Evolutionary conservation across 2,113 vertebrate genomes (phyloP), one percentile per base, ranked within the genome.

Genomic region (Hippolais icterina): DNA sequence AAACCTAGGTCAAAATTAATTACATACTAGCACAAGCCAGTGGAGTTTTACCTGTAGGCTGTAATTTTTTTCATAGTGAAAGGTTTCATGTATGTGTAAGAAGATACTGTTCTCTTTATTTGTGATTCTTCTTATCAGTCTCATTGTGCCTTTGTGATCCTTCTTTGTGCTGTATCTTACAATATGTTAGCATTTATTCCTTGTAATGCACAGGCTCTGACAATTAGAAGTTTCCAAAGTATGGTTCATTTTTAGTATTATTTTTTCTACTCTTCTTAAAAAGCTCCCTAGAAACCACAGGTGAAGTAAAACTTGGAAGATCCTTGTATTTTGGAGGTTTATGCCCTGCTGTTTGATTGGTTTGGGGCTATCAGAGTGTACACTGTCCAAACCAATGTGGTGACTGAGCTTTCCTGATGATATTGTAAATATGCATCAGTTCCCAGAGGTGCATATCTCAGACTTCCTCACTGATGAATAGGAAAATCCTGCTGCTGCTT

Each of bases 1-100:
- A 16, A 37, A 96, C 60, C 11, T 90, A 74, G 92, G 76, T 92
- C 76, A 96, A 89, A 90, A 94, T 81, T 92, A 86, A 92, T 95
- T 96, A 92, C 21, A 81, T 80, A 80, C 63, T 69, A 77, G 50
- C 21, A 74, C 15, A 89, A 74, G 46, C 37, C 56, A 78, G 54
- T 54, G 56, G 42, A 66, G 21, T 70, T 93, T 92, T 92, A 89
- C 89, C 92, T 92, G 71, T 81, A 87, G 94, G 68, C 80, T 95
- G 64, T 83, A 80, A 37, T 72, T 69, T 90, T 92, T 95, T 94
- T 83, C 68, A 77, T 77, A 92, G 33, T 81, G 31, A 81, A 90
- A 78, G 9, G 9, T 88, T 93, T 89, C 79, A 31, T 75, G 20
- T 56, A n/a, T 52, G 27, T 44, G 35, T 90, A 65, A 90, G 82